Base-by-base conservation (phyloP, 2,888 invertebrate species). In the Panzeria rudis region DNA sequence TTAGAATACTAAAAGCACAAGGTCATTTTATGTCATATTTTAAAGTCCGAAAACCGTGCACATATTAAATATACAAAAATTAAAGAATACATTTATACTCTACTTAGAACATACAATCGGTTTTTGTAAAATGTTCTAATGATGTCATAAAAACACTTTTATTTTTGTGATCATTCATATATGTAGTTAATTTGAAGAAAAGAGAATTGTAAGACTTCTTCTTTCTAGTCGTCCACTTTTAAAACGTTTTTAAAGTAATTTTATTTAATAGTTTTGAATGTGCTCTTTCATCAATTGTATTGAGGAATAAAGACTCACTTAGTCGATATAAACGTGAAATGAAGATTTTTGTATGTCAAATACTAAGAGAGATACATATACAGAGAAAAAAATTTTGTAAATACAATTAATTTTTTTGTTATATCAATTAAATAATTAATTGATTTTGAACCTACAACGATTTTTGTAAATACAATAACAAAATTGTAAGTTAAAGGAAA, bases 1-100 rank as follows among this genome's bases (percentile, higher is more conserved):
- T 78, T 66, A 62, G 69, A 79, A 82, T 66, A 75, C 59, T 66
- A 81, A 64, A 73, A 20, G 20, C 69, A 85, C 85, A 82, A 82
- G 82, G 85, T 85, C 82, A 85, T 75, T 79, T 79, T 75, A 75
- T 82, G 78, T 85, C 78, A 80, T 64, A 59, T 64, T 82, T 75
- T 82, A 59, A 82, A 75, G 85, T 79, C 75, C 78, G 59, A 78
- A 73, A 75, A 20, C 59, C 73, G 81, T 69, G 64, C 81, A 82
- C 44, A 84, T 54, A 25, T 71, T 64, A 68, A 44, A 20, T 20
- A 54, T 38, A 76, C 17, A n/a, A 69, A 62, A 52, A 59, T 68
- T 35, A 44, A 61, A 66, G 64, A 56, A 56, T 35, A 71, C 2
- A 79, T 15, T 61, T n/a, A 20, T 56, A 47, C 3, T 25, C 47